Evolutionary conservation across 1,140 invertebrate genomes (phyloP), one percentile per base, ranked within the genome.

Genomic region (Melitaea cinxia): DNA sequence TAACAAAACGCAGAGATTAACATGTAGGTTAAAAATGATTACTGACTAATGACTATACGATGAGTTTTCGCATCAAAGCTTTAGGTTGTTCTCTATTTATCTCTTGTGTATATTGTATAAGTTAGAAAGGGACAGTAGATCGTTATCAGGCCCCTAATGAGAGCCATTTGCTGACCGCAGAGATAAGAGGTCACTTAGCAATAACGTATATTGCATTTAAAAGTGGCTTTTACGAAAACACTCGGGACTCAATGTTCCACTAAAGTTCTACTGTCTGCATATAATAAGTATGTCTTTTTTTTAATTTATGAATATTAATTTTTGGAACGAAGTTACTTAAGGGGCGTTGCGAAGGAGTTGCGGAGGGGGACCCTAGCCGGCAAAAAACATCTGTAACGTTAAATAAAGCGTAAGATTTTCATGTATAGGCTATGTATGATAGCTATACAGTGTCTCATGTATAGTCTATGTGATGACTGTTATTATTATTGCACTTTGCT

Each of bases 91-190:
- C 39, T 19, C 15, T 21, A 15, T 4, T 17, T 45, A 19, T 45
- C 39, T 10, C 39, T 45, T 10, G n/a, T 19, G 12, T 2, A 19
- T 9, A 45, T 45, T 45, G 19, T 17, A 17, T 45, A 19, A 45
- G 39, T 45, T 17, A 7, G 39, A 19, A 19, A 45, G 17, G 15
- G 39, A 45, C 39, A 17, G 15, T 9, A 45, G 39, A 45, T 45
- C 15, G 39, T 45, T 45, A 45, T 45, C 39, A 17, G 12, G 39
- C 17, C 39, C 39, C 39, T 45, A 45, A 45, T 45, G 39, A 45
- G 15, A 45, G 39, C 39, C 39, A 45, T 45, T 45, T 45, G 39
- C 39, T 45, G 39, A 45, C 39, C 39, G 39, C 39, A 15, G 35
- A 37, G 39, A 45, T 45, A 45, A 45, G 17, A 45, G 39, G 39